Conservation (phyloP, 2,888 invertebrate genomes). For the Portevinia maculata region DNA sequence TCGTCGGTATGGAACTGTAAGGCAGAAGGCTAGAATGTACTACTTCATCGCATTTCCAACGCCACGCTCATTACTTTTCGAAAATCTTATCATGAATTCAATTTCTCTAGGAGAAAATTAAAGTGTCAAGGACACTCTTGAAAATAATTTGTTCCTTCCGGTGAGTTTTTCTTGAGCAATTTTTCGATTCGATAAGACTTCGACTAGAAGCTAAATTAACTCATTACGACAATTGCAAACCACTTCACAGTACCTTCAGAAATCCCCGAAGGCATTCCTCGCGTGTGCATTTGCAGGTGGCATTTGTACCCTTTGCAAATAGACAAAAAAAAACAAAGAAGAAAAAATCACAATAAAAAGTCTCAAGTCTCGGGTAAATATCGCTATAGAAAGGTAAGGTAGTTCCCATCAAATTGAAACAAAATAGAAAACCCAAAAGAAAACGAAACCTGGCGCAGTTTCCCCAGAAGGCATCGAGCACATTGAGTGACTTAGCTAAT, state of each 20-base stretch:
- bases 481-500: constrained; percentile 70
- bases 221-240: constrained; percentile 62
- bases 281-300: constrained; percentile 62
- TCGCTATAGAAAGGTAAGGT: constrained; percentile 46
- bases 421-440: constrained; percentile 5
- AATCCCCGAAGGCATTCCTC: constrained; percentile 49
- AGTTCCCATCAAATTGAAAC: constrained; percentile 23
- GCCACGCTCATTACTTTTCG: background rate
- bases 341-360: constrained; percentile 24
- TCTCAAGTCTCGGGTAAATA: constrained; percentile 59
- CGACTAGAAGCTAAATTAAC: constrained; percentile 65
- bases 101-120: constrained; percentile 11
- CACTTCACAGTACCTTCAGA: constrained; percentile 37
- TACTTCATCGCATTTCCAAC: too few species aligned
- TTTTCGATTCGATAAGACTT: constrained; percentile 69
- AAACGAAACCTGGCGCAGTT: constrained; percentile 47
- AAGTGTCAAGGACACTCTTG: constrained; percentile 56
- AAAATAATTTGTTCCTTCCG: constrained; percentile 43
- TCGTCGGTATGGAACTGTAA: too few species aligned
- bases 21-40: too few species aligned
- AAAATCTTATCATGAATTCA: background rate
- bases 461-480: constrained; percentile 46
- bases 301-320: constrained; percentile 49
- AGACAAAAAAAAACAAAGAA: constrained; percentile 26
- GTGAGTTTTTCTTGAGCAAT: constrained; percentile 53